These are phyloP conservation scores for Semicossyphus pulcher DNA, from an alignment of 2,113 vertebrate genomes.

Conservation along the genomic window DNA sequence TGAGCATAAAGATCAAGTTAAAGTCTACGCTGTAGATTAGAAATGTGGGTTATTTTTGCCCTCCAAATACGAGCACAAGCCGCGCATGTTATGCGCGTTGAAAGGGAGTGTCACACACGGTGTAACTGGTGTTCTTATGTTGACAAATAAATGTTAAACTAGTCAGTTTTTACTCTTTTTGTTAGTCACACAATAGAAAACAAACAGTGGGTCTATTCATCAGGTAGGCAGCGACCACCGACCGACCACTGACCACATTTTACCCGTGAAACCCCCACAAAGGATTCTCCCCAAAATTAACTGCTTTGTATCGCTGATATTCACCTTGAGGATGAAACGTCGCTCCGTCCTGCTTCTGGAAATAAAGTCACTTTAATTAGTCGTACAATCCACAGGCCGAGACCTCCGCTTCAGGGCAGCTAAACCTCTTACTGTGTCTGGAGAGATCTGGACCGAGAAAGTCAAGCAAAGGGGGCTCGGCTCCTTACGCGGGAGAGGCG, in stretches of 20 bases:
- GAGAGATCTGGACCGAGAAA: slow-evolving; percentile 45
- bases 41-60: neutral
- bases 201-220: slow-evolving; percentile 29
- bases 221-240: neutral
- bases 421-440: slow-evolving; percentile 73
- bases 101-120: slow-evolving; percentile 42
- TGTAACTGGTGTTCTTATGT: neutral
- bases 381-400: slow-evolving; percentile 20
- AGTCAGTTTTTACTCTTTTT: slow-evolving; percentile 29
- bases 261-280: neutral
- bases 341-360: neutral
- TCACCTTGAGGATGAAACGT: slow-evolving; percentile 17
- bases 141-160: neutral
- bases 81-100: slow-evolving; percentile 16
- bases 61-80: neutral
- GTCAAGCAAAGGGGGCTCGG: slow-evolving; percentile 7
- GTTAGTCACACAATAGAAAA: slow-evolving; percentile 32
- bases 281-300: neutral
- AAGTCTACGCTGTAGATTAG: too few relatives aligned
- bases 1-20: too few relatives aligned
- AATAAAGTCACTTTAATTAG: neutral
- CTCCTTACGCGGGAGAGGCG: neutral
- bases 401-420: neutral
- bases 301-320: neutral
- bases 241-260: neutral